phyloP scores from a whole-genome alignment of 53 echinoderm and acorn worm genomes.

The Henricia sp. region DNA sequence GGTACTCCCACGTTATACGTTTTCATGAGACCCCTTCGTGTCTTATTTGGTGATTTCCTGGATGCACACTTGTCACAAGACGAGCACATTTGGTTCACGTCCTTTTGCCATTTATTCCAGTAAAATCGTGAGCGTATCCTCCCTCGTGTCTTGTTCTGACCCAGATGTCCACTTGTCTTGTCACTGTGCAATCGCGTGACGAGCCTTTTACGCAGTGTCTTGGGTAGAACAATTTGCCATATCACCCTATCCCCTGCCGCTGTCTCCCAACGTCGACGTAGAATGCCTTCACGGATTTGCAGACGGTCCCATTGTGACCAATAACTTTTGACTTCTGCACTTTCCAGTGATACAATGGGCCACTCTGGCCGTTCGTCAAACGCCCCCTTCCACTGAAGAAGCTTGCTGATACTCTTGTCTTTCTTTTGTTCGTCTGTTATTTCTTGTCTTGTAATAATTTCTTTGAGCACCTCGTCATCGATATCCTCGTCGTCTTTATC shows the following conservation, averaged over 20 bases:
- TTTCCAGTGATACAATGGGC: neutral
- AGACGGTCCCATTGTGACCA: constrained; percentile 14
- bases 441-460: constrained; percentile 17
- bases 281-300: neutral
- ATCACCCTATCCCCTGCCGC: constrained; percentile 8
- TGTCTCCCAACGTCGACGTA: constrained; percentile 19
- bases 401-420: constrained; percentile 23
- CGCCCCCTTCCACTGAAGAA: constrained; percentile 20
- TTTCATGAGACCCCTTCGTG: constrained; percentile 11
- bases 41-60: constrained; percentile 7
- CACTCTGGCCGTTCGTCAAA: neutral
- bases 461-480: neutral
- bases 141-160: constrained; percentile 13
- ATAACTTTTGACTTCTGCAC: constrained; percentile 5
- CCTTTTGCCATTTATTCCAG: constrained; percentile 20
- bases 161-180: constrained; percentile 15
- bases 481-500: neutral
- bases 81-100: constrained; percentile 5
- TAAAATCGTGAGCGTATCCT: neutral
- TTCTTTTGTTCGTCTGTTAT: constrained; percentile 1
- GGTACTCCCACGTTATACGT: constrained; percentile 38
- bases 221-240: constrained; percentile 17
- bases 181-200: neutral
- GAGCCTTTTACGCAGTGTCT: neutral
- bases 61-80: constrained; percentile 10